Base-by-base conservation (phyloP, 2,888 invertebrate species). In the Ophion slaviceki region DNA sequence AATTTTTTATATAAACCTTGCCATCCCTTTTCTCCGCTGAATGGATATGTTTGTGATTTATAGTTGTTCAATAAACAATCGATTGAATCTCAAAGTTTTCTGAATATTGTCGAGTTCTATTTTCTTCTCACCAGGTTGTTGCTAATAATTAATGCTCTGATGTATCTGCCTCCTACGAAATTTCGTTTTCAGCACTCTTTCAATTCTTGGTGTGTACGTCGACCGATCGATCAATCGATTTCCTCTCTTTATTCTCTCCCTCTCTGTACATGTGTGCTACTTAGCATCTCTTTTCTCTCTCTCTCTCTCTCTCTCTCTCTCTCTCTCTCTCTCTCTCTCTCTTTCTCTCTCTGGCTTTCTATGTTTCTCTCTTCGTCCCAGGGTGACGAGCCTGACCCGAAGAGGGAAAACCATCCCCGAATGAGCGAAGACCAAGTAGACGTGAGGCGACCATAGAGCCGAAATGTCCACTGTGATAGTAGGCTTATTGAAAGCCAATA, bases 181-280 rank as follows among this genome's bases (percentile, higher is more conserved):
- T 20, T 20, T 36, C 40, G n/a, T 61, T 59, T 20, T 72, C 59
- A 61, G 59, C 40, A 28, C 57, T 28, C 47, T 4, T 45, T 6
- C 17, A 64, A 17, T 64, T 17, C 45, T 53, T 40, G 8, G 5
- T 61, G 20, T 36, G n/a, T 40, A 40, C 6, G 57, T 20, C n/a
- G 32, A 47, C 66, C 66, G 77, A 77, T 77, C 77, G 67, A 77
- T 67, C 66, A 77, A 77, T 77, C 67, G 77, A 77, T 77, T 77
- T 20, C 57, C 57, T 67, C 57, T 28, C 36, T 8, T 61, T 47
- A 1, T 57, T 36, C 57, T 67, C 36, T 74, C 36, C 36, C 59
- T 40, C 59, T 36, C 3, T 36, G 10, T 45, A 45, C 45, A 45
- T 45, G 10, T 10, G 45, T 8, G 45, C 45, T 45, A 45, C 45